These are phyloP conservation scores for Drosophila orosa DNA, from an alignment of 1,140 invertebrate species.

Conservation along the genomic window DNA sequence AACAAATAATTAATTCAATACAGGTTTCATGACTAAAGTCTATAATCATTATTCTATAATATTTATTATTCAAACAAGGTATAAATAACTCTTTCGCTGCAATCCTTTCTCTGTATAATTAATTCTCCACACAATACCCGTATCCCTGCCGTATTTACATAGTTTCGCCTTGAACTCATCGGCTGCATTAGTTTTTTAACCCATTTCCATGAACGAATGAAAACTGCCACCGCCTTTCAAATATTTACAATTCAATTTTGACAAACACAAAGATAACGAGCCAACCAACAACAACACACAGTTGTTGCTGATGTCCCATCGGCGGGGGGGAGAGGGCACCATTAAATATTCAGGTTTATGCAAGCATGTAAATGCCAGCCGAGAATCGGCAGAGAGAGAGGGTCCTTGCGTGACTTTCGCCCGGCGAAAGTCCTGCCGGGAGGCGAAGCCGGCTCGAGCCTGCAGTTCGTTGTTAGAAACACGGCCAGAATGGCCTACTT, in stretches of 20 bases:
- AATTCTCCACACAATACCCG: neutral
- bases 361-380: constrained; percentile 75
- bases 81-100: neutral
- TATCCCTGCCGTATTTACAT: constrained; percentile 5
- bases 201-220: constrained; percentile 15
- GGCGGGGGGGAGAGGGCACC: constrained; percentile 3
- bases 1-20: neutral
- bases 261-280: constrained; percentile 74
- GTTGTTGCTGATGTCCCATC: constrained; percentile 33
- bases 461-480: constrained; percentile 34
- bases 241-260: constrained; percentile 80
- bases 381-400: constrained; percentile 26
- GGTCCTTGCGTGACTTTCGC: constrained; percentile 63
- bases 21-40: neutral
- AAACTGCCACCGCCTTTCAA: constrained; percentile 46
- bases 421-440: constrained; percentile 24
- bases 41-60: neutral
- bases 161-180: constrained; percentile 23
- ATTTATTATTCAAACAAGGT: neutral
- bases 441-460: constrained; percentile 18
- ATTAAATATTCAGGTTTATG: constrained; percentile 77
- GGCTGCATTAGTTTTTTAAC: constrained; percentile 7
- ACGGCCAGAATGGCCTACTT: constrained; percentile 77
- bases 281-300: constrained; percentile 35
- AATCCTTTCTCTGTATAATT: constrained; percentile 12